Evolutionary conservation across 2,113 vertebrate genomes (phyloP).

Genomic region (Acinonyx jubatus): DNA sequence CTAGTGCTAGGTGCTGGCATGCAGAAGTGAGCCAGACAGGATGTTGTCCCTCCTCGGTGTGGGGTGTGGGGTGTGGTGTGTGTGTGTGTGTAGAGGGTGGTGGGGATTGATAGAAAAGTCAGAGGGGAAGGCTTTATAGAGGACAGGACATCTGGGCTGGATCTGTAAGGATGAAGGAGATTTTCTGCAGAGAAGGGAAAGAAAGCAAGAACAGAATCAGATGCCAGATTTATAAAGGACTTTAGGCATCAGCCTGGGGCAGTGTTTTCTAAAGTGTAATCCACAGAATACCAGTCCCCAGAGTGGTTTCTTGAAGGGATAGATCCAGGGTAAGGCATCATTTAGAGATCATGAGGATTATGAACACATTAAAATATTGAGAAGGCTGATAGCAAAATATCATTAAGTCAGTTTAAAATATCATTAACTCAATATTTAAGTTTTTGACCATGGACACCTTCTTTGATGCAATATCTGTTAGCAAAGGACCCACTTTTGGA

Average conservation of each 20-base stretch:
- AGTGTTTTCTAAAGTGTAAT: neutral
- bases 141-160: neutral
- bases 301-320: neutral
- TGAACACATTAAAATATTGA: neutral
- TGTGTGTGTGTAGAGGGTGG: neutral
- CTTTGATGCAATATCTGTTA: neutral
- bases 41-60: neutral
- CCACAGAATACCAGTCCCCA: neutral
- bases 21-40: neutral
- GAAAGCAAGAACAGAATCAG: neutral
- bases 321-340: neutral
- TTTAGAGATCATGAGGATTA: neutral
- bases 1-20: neutral
- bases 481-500: neutral
- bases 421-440: neutral
- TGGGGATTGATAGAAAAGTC: too few relatives aligned
- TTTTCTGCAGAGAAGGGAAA: neutral
- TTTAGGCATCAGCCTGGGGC: neutral
- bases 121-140: neutral
- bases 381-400: neutral
- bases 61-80: neutral
- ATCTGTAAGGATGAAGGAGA: neutral
- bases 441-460: neutral
- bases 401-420: neutral
- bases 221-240: neutral